Conservation (phyloP, 1,140 invertebrate genomes). For the Calephelis virginiensis region DNA sequence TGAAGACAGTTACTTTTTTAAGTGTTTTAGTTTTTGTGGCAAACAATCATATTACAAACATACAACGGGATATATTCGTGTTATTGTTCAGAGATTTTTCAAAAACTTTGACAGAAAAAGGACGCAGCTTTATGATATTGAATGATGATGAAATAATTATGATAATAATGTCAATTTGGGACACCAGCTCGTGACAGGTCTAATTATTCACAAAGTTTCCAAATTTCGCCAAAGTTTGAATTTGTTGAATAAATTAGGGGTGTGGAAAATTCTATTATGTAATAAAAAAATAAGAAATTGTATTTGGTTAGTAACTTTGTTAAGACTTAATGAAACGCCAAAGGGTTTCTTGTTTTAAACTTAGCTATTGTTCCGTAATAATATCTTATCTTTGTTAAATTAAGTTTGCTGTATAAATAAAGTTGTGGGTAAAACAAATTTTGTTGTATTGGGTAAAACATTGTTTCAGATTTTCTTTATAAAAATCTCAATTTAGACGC, state of each 20-base stretch:
- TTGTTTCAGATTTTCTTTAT: slow-evolving; percentile 7
- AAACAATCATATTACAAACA: no score
- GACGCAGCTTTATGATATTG: background rate
- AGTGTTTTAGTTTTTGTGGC: no score
- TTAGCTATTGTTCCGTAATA: slow-evolving; percentile 8
- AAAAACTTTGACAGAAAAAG: background rate
- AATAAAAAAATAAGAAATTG: slow-evolving; percentile 16
- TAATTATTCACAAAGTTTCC: slow-evolving; percentile 17
- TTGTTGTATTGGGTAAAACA: slow-evolving; percentile 1
- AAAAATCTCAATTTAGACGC: background rate
- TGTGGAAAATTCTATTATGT: background rate
- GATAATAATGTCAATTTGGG: slow-evolving; percentile 7
- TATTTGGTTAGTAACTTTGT: slow-evolving; percentile 6
- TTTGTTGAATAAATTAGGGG: slow-evolving; percentile 10
- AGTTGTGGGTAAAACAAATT: slow-evolving; percentile 1
- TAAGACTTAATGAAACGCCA: slow-evolving; percentile 13
- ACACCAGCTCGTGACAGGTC: slow-evolving; percentile 11
- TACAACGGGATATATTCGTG: no score
- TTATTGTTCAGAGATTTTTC: no score
- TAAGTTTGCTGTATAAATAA: slow-evolving; percentile 6
- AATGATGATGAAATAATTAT: slow-evolving; percentile 16
- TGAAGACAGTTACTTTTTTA: no score
- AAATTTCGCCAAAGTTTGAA: slow-evolving; percentile 9
- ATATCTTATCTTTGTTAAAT: slow-evolving; percentile 10
- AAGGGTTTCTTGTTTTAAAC: slow-evolving; percentile 17